Evolutionary conservation across 2,113 vertebrate genomes (phyloP).

Genomic region (Callorhinus ursinus): DNA sequence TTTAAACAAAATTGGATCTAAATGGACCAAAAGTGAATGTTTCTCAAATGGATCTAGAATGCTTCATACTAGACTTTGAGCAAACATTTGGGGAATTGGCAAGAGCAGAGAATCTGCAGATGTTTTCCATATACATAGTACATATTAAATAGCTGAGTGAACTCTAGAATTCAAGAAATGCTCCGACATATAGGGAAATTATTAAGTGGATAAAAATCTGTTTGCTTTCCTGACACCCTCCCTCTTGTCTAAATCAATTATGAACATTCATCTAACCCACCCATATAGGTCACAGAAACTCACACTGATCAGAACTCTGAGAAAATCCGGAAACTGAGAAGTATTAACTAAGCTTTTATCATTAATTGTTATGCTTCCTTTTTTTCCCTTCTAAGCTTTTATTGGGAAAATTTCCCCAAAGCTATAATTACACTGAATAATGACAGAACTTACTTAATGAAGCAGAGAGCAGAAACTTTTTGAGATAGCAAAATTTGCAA

Average conservation of each 20-base stretch:
- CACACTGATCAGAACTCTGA: neutral
- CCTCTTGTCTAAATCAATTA: constrained; percentile 55
- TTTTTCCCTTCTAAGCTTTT: constrained; percentile 59
- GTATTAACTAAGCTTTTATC: constrained; percentile 70
- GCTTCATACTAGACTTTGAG: neutral
- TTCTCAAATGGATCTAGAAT: neutral
- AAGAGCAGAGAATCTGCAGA: neutral
- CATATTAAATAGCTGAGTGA: neutral
- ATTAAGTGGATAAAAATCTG: constrained; percentile 42
- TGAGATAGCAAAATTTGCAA: constrained; percentile 72
- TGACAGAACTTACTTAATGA: constrained; percentile 68
- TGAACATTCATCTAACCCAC: neutral
- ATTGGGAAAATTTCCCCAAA: constrained; percentile 67
- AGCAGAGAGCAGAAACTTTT: constrained; percentile 68
- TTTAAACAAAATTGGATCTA: neutral
- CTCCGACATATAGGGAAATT: constrained; percentile 1
- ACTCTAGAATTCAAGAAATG: constrained; percentile 48
- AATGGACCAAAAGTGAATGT: neutral
- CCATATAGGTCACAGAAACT: neutral
- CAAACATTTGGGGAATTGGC: neutral
- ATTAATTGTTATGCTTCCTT: constrained; percentile 38
- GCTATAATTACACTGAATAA: constrained; percentile 69
- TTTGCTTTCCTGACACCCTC: constrained; percentile 26
- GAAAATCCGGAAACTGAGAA: constrained; percentile 32
- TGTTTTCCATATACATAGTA: constrained; percentile 12